These are phyloP conservation scores for Thomomys bottae DNA, from an alignment of 2,113 vertebrate species.

Conservation along the genomic window DNA sequence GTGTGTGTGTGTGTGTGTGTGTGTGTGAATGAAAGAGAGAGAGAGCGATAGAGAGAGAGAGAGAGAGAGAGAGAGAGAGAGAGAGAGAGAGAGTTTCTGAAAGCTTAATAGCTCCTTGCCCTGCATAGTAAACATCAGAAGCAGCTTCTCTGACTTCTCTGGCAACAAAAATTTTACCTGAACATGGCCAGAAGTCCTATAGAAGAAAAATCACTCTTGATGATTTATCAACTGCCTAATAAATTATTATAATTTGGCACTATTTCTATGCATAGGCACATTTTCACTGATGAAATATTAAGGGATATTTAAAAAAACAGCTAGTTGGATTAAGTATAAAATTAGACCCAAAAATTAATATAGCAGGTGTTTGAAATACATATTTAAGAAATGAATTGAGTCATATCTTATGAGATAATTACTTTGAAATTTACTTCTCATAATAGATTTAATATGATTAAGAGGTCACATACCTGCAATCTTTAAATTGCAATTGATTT, in stretches of 20 bases:
- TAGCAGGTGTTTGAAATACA: conserved; percentile 2
- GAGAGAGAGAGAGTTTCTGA: background rate
- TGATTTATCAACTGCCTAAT: background rate
- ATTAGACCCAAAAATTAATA: background rate
- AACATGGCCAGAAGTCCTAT: background rate
- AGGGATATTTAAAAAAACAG: background rate
- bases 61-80: no score
- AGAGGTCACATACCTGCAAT: background rate
- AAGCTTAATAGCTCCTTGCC: background rate
- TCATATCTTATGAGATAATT: background rate
- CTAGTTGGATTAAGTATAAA: conserved; percentile 19
- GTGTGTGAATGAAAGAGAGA: no score
- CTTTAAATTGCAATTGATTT: background rate
- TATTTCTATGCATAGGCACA: background rate
- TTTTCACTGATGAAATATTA: background rate
- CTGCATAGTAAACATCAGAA: fast-evolving
- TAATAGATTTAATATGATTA: background rate
- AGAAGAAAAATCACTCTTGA: background rate
- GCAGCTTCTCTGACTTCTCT: background rate
- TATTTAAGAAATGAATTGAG: conserved; percentile 25
- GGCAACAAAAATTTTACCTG: background rate
- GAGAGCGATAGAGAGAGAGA: no score
- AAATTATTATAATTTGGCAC: background rate
- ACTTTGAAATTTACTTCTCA: conserved; percentile 19
- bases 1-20: no score